These are phyloP conservation scores for Hylaeus volcanicus DNA, from an alignment of 1,140 invertebrate genomes.

Conservation along the genomic window DNA sequence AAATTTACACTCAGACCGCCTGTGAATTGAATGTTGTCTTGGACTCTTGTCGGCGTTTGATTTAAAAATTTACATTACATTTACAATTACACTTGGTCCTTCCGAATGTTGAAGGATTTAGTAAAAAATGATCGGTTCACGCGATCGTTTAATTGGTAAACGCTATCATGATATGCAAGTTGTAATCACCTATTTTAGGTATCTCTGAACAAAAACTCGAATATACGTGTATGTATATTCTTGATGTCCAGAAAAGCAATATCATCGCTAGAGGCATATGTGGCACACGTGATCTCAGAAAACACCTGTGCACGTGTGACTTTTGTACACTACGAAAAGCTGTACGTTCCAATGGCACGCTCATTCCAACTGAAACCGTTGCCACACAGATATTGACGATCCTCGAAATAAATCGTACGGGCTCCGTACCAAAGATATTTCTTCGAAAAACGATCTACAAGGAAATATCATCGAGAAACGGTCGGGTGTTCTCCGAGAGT, in stretches of 20 bases:
- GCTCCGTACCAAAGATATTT: no score
- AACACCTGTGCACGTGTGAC: constrained; percentile 79
- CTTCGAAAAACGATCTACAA: neutral
- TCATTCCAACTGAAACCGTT: constrained; percentile 63
- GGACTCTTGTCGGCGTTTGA: neutral
- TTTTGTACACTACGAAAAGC: constrained; percentile 55
- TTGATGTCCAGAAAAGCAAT: neutral
- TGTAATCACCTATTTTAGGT: neutral
- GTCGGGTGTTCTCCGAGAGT: neutral
- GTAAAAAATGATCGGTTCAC: neutral
- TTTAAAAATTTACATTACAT: neutral
- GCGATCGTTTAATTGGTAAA: neutral
- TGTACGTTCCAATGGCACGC: constrained; percentile 58
- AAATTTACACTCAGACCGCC: constrained; percentile 14
- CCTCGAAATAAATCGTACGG: constrained; percentile 4
- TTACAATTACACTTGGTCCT: neutral
- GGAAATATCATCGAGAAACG: neutral
- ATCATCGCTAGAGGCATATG: constrained; percentile 55
- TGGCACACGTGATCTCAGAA: constrained; percentile 75
- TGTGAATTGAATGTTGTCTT: neutral
- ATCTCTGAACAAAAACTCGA: neutral
- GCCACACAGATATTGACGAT: constrained; percentile 61
- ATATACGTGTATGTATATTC: neutral
- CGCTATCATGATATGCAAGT: no score
- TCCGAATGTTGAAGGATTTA: neutral